Base-by-base conservation (phyloP, 2,113 vertebrate genomes). In the Calyptommatus sinebrachiatus region DNA sequence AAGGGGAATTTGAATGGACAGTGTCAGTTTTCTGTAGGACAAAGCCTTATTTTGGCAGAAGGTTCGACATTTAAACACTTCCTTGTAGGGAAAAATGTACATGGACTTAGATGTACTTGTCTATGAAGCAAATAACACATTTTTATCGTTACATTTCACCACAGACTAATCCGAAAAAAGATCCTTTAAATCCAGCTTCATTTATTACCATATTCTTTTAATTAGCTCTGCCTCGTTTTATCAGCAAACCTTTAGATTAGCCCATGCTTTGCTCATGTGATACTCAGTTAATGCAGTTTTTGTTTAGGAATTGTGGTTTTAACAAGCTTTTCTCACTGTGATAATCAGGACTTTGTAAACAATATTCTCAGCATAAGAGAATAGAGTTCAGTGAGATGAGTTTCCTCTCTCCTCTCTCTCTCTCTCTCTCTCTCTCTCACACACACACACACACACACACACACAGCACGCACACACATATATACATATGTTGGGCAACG, bases 291-390 rank as follows among this genome's bases (percentile, higher is more conserved):
- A 81, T 81, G 35, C 50, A 69, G 24, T 53, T 60, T 68, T 69
- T 75, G 65, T 81, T 81, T 81, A 81, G 79, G 75, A 69, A 50
- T n/a, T 69, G 53, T 57, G 63, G 26, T 26, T 81, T 81, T 81
- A 75, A 81, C 72, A 81, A 81, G 79, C 72, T 69, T 67, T 81
- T 81, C 79, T 61, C 79, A 75, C 78, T 72, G 69, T 50, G 78
- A 79, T 79, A 79, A 72, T 79, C 65, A 69, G 50, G 28, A 26
- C 72, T 81, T 74, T 81, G 50, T 75, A 68, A 81, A 74, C 65
- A 81, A 75, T 60, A 61, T 68, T 69, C 63, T 72, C 29, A 16
- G 26, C 41, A 46, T 50, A 75, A 16, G 20, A 28, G 62, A 29
- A 26, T 26, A 74, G 24, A 71, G 22, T 70, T 60, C 63, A 74